phyloP scores from a whole-genome alignment of 2,797 vertebrate genomes.

The Gambelia wislizenii region DNA sequence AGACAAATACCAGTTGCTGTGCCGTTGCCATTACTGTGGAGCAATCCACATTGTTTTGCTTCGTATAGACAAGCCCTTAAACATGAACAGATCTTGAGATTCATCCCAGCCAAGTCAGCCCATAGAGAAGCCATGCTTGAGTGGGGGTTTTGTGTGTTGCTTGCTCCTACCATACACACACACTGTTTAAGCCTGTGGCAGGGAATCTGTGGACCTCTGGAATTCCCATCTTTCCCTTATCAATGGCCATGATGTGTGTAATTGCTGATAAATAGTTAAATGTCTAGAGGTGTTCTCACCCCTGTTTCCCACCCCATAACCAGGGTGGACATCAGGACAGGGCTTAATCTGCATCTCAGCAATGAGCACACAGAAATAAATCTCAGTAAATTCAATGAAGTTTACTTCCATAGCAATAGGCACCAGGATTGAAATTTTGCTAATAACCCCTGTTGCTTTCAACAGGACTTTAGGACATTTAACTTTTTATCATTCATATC shows the following conservation, averaged over 20 bases:
- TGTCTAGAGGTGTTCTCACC: neutral
- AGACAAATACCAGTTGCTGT: too few species aligned
- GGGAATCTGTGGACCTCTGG: neutral
- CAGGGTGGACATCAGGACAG: neutral
- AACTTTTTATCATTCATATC: neutral
- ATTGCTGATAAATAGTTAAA: neutral
- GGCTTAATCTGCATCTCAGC: neutral
- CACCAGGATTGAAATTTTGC: neutral
- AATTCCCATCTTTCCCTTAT: neutral
- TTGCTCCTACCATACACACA: neutral
- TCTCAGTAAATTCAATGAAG: neutral
- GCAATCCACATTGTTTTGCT: too few species aligned
- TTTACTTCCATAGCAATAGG: neutral
- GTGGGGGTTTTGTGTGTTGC: too few species aligned
- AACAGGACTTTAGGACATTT: neutral
- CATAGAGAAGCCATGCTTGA: too few species aligned
- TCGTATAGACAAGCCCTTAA: too few species aligned
- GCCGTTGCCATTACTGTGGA: too few species aligned
- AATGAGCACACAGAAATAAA: neutral
- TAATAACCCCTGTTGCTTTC: neutral
- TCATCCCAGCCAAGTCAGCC: neutral
- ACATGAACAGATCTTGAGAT: too few species aligned
- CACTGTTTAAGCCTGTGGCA: neutral
- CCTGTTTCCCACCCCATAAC: neutral
- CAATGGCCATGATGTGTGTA: neutral